These are phyloP conservation scores for Clivina fossor DNA, from an alignment of 2,888 invertebrate genomes.

Conservation along the genomic window DNA sequence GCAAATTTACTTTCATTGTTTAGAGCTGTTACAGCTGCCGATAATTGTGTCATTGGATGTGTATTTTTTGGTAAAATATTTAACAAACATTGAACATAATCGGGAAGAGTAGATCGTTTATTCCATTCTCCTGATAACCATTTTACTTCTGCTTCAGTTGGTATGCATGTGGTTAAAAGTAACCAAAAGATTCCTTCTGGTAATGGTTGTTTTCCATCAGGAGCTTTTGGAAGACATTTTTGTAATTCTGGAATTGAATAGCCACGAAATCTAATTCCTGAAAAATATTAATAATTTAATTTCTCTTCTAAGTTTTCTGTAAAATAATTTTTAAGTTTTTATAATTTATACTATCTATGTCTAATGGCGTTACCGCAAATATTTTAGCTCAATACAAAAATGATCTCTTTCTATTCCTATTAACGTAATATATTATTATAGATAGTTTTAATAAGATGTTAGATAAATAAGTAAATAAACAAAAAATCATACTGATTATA, in stretches of 20 bases:
- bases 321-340: no score
- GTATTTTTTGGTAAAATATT: conserved; percentile 78
- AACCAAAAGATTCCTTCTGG: conserved; percentile 83
- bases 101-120: conserved; percentile 58
- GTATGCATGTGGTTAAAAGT: conserved; percentile 73
- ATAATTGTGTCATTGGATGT: conserved; percentile 87
- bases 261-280: conserved; percentile 87
- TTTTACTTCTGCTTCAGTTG: conserved; percentile 59
- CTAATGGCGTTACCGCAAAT: no score
- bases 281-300: no score
- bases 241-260: conserved; percentile 82
- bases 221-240: conserved; percentile 69
- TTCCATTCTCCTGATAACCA: conserved; percentile 33
- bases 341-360: no score
- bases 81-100: conserved; percentile 79
- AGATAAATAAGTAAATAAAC: no score
- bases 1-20: conserved; percentile 84
- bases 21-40: conserved; percentile 76
- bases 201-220: conserved; percentile 69
- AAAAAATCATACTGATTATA: no score
- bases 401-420: no score
- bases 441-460: no score
- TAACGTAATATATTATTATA: no score
- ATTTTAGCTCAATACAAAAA: no score
- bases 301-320: no score